Evolutionary conservation across 1,140 invertebrate genomes (phyloP).

Genomic region (Latrodectus geometricus): DNA sequence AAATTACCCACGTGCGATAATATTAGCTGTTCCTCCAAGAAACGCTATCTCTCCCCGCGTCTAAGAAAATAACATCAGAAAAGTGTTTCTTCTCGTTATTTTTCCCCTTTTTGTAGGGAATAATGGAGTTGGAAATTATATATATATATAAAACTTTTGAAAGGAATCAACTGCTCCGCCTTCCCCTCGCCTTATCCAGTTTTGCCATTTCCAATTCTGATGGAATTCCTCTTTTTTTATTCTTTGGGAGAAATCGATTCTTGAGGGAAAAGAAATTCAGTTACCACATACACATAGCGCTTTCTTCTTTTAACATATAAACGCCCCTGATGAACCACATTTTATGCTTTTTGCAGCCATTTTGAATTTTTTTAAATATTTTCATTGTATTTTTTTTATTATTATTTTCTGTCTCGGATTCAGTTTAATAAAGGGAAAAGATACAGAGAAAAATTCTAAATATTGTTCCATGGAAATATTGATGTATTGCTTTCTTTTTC

Average conservation of each 20-base stretch:
- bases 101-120: not conserved
- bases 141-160: not conserved
- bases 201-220: not conserved
- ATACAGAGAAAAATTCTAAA: too few relatives aligned
- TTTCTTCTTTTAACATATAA: too few relatives aligned
- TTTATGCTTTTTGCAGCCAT: too few relatives aligned
- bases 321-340: too few relatives aligned
- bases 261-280: not conserved
- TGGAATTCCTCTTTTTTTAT: not conserved
- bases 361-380: too few relatives aligned
- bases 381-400: too few relatives aligned
- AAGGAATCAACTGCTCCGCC: not conserved
- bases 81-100: not conserved
- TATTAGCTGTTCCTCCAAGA: not conserved
- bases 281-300: not conserved
- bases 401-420: too few relatives aligned
- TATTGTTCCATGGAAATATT: too few relatives aligned
- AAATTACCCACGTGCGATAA: not conserved
- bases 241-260: not conserved
- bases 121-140: not conserved
- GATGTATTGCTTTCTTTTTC: too few relatives aligned
- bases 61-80: not conserved
- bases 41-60: not conserved
- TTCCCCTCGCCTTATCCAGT: not conserved
- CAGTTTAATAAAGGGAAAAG: too few relatives aligned